phyloP scores from a whole-genome alignment of 1,140 invertebrate genomes.

The Drosophila rhopaloa region DNA sequence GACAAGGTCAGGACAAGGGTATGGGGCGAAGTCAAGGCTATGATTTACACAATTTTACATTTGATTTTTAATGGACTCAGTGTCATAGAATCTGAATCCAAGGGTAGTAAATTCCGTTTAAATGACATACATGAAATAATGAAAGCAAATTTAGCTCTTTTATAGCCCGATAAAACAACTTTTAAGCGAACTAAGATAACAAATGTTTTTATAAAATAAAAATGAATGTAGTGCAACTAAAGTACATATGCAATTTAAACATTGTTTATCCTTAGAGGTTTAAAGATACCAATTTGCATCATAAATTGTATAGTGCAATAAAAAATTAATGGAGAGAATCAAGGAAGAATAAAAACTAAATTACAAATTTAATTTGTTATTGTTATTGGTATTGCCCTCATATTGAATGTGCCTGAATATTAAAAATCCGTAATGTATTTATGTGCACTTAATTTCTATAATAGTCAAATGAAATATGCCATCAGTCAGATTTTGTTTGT shows the following conservation, averaged over 20 bases:
- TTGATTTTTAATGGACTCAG: conserved; percentile 42
- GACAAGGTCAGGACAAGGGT: conserved; percentile 35
- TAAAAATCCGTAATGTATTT: too few relatives aligned
- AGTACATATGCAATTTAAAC: too few relatives aligned
- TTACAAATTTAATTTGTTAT: too few relatives aligned
- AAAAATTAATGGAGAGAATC: too few relatives aligned
- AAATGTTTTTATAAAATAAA: background rate
- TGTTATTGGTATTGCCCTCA: too few relatives aligned
- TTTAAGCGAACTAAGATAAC: too few relatives aligned
- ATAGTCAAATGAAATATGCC: background rate
- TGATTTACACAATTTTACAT: conserved; percentile 56
- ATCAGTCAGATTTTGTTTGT: background rate
- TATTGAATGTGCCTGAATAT: too few relatives aligned
- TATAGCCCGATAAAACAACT: too few relatives aligned
- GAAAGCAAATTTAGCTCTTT: background rate
- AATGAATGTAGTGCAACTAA: background rate
- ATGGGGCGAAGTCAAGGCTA: conserved; percentile 52
- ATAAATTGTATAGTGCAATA: too few relatives aligned
- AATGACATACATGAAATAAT: background rate
- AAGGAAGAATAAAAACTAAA: too few relatives aligned
- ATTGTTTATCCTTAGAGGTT: too few relatives aligned
- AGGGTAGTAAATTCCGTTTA: conserved; percentile 9
- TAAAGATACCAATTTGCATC: too few relatives aligned
- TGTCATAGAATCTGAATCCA: conserved; percentile 14
- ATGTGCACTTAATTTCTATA: background rate